Conservation (phyloP, 1,140 invertebrate genomes). For the Drosophila simulans region DNA sequence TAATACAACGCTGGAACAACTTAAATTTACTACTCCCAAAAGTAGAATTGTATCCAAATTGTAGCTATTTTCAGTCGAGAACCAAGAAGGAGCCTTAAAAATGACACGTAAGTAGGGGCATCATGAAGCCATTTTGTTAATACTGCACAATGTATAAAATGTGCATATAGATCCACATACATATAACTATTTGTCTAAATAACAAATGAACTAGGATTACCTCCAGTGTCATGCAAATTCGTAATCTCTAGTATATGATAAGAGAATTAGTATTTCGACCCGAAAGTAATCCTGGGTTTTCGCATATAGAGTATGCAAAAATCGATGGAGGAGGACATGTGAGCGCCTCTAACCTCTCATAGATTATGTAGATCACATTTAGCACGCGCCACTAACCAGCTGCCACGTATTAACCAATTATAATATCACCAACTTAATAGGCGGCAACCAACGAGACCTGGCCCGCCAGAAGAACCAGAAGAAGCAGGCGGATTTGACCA, state of each 20-base stretch:
- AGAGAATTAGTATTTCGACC: background rate
- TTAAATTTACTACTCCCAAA: constrained; percentile 5
- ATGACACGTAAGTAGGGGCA: constrained; percentile 49
- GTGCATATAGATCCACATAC: background rate
- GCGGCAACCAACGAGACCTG: constrained; percentile 94
- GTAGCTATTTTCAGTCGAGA: background rate
- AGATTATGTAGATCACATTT: constrained; percentile 18
- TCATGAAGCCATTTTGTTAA: constrained; percentile 4
- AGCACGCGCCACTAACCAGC: constrained; percentile 26
- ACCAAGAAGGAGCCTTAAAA: constrained; percentile 5
- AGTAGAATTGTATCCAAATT: constrained; percentile 6
- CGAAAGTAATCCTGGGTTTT: background rate
- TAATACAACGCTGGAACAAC: background rate
- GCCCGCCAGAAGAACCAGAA: constrained; percentile 93
- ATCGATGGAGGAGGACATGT: constrained; percentile 38
- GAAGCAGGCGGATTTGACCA: constrained; percentile 89
- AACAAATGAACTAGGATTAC: background rate
- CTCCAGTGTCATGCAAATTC: background rate
- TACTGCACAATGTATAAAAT: background rate
- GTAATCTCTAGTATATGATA: background rate
- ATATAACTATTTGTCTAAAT: background rate
- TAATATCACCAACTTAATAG: constrained; percentile 78
- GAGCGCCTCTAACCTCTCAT: constrained; percentile 45
- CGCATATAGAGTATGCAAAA: constrained; percentile 6
- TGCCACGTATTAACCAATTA: constrained; percentile 18